These are phyloP conservation scores for Cepaea nemoralis DNA, from an alignment of 1,140 invertebrate species.

Conservation along the genomic window DNA sequence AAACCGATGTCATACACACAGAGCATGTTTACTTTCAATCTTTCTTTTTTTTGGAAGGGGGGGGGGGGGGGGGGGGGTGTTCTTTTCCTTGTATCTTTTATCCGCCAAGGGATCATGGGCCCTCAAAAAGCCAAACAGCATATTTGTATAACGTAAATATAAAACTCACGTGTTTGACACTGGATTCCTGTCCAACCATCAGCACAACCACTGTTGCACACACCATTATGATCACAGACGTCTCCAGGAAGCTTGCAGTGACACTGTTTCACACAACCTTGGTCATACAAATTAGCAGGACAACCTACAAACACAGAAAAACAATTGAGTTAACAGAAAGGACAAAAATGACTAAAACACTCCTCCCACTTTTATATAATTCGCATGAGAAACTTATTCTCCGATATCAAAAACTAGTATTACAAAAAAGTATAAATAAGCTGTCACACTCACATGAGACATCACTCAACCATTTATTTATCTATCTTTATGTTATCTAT, in stretches of 20 bases:
- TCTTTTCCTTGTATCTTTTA: too few species aligned
- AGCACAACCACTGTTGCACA: slow-evolving; percentile 50
- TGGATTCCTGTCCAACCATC: slow-evolving; percentile 50
- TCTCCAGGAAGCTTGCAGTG: slow-evolving; percentile 48
- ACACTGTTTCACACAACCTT: slow-evolving; percentile 50
- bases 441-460: not conserved
- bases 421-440: not conserved
- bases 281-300: slow-evolving; percentile 50
- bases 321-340: not conserved
- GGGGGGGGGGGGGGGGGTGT: too few species aligned
- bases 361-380: not conserved
- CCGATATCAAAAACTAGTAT: too few species aligned
- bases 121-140: too few species aligned
- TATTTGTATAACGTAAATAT: not conserved
- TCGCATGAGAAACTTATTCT: too few species aligned
- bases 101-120: too few species aligned
- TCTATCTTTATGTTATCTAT: too few species aligned
- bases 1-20: too few species aligned
- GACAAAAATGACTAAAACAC: not conserved
- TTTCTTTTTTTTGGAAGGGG: too few species aligned
- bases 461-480: not conserved
- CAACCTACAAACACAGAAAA: slow-evolving; percentile 45
- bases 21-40: too few species aligned
- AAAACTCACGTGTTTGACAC: slow-evolving; percentile 54
- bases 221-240: slow-evolving; percentile 44